Evolutionary conservation across 2,113 vertebrate genomes (phyloP), one percentile per base, ranked within the genome.

Genomic region (Cebidichthys violaceus): DNA sequence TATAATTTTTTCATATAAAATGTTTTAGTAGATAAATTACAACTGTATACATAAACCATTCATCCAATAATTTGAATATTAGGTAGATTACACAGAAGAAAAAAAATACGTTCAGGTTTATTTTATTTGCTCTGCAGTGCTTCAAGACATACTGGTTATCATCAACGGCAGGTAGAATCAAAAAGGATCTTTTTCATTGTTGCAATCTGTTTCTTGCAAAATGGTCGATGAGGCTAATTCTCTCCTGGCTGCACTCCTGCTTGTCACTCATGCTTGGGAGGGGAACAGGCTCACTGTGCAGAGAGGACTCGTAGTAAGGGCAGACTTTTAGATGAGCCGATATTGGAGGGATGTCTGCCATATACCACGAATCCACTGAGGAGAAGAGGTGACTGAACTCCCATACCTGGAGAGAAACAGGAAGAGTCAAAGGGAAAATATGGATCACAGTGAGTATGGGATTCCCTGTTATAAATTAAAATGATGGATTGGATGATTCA

Each of bases 311-410:
- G 50, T 98, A 97, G 91, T 95, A 97, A n/a, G 96, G 96, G 86
- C 98, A 99, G 47, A 88, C 69, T 91, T 97, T 97, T 77, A 99
- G 94, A 83, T 99, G 98, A 76, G 97, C 95, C 0, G 97, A 95
- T 90, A 99, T 97, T 43, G 96, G 93, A 0, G 84, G 60, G 18
- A 91, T 29, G 0, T 96, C 91, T 0, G 86, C 93, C 90, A 92
- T 93, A 57, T 93, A 92, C 97, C 97, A 98, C 0, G 77, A 94
- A 86, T 95, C 92, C 75, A 98, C 95, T 27, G 89, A 81, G 76
- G 96, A 96, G 93, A 98, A 98, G 22, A 97, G 94, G 75, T 91
- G 96, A 93, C 98, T 99, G 93, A 98, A 99, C 79, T 96, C 94
- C 97, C 97, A 98, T 27, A 96, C 94, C 95, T 96, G 78, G 4